Evolutionary conservation across 2,797 vertebrate genomes (phyloP), one percentile per base, ranked within the genome.

Genomic region (Amblyopsis hoosieri): DNA sequence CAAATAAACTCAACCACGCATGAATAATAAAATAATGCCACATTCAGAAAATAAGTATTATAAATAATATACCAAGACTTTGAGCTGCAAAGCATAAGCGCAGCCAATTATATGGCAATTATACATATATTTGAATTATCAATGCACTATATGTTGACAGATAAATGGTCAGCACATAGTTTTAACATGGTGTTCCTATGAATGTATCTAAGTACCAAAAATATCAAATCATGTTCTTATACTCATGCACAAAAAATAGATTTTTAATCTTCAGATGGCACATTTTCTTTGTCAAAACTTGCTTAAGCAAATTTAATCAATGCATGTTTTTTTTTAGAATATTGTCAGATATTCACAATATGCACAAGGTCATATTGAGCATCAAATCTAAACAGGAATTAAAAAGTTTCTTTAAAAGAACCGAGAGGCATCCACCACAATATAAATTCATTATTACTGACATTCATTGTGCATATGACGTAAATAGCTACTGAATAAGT

Each of bases 201-300:
- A 66, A 60, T 15, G 19, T 1, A 55, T 37, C 8, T 11, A 48
- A 62, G 29, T 37, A 55, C 52, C 59, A 31, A n/a, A 72, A 67
- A 53, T 19, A 64, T 19, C 12, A 59, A 42, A 57, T 31, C 4
- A 19, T 14, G 12, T 37, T 61, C 12, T 10, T 8, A 37, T 37
- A 37, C 5, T 37, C 8, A 37, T 8, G 8, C 33, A 37, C 5
- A 37, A 72, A 5, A 31, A 42, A 31, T 33, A 55, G 5, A 57
- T 19, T 17, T 48, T 62, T 71, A 82, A 86, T 66, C 67, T 78
- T 72, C 54, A 60, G 65, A 76, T 84, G 69, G 75, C 71, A 85
- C 75, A 64, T 76, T 45, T 63, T 11, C 64, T 74, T 78, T 70
- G 49, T 47, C 76, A 72, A 79, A 10, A 13, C 61, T 48, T 48